Conservation (phyloP, 2,888 invertebrate genomes). For the Eledone cirrhosa region DNA sequence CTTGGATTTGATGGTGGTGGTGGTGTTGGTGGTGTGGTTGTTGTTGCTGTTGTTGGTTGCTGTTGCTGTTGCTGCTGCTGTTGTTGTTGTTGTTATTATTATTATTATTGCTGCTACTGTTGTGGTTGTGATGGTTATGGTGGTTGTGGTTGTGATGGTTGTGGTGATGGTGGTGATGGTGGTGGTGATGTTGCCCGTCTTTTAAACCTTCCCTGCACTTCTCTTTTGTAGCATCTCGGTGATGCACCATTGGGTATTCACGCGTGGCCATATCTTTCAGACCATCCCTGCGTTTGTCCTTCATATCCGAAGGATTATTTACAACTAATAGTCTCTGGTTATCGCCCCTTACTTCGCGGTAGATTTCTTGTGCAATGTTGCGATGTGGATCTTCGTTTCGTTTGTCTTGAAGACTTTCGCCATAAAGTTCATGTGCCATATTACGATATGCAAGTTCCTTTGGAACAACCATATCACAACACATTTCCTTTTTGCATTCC, state of each 20-base stretch:
- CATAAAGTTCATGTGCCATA: conserved; percentile 16
- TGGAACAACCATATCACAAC: not conserved
- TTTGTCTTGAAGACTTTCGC: not conserved
- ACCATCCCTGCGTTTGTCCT: no score
- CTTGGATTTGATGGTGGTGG: not conserved
- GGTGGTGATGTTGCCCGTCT: no score
- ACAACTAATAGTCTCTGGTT: not conserved
- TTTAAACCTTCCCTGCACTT: no score
- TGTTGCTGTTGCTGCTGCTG: not conserved
- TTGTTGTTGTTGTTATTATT: not conserved
- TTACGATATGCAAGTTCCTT: not conserved
- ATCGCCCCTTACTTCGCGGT: conserved; percentile 8
- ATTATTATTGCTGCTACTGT: not conserved
- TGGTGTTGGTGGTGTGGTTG: not conserved
- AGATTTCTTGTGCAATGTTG: conserved; percentile 16
- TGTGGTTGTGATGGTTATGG: not conserved
- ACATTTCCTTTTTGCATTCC: conserved; percentile 8
- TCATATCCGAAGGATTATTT: no score
- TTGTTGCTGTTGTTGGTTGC: not conserved
- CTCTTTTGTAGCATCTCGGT: no score
- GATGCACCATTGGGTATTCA: no score
- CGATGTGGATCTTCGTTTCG: not conserved
- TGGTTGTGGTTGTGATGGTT: conserved; percentile 12
- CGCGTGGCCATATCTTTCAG: no score
- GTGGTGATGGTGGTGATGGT: not conserved